These are phyloP conservation scores for Laothoe populi DNA, from an alignment of 2,888 invertebrate species.

Conservation along the genomic window DNA sequence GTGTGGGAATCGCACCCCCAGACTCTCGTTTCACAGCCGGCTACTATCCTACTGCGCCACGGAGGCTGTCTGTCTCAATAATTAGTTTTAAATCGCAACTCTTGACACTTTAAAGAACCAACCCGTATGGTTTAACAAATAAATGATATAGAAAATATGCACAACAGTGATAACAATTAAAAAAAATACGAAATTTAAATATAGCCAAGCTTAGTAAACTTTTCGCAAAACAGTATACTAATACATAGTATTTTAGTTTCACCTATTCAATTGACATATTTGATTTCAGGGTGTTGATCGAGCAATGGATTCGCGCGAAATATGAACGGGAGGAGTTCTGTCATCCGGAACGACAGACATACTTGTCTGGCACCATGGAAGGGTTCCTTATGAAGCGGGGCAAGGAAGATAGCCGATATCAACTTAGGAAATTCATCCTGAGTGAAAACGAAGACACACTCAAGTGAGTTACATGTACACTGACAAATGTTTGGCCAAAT, in stretches of 20 bases:
- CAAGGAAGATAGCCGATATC: slow-evolving; percentile 93
- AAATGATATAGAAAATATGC: no score
- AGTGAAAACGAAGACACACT: slow-evolving; percentile 92
- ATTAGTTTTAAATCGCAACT: no score
- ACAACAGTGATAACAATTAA: no score
- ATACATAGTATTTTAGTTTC: not conserved
- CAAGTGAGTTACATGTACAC: slow-evolving; percentile 73
- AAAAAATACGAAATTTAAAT: no score
- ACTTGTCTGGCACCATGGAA: slow-evolving; percentile 92
- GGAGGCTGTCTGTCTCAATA: no score
- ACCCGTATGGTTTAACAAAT: no score
- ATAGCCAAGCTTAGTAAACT: no score
- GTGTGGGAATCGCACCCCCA: no score
- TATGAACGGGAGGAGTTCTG: slow-evolving; percentile 95
- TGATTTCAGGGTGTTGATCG: slow-evolving; percentile 90
- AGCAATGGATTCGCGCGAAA: slow-evolving; percentile 96
- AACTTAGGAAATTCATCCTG: slow-evolving; percentile 92
- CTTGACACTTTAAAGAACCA: no score
- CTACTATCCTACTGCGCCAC: no score
- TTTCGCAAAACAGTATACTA: no score
- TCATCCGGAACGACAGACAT: slow-evolving; percentile 91
- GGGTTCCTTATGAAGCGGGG: slow-evolving; percentile 95
- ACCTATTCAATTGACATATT: not conserved
- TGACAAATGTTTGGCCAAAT: slow-evolving; percentile 17
- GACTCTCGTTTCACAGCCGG: no score